Evolutionary conservation across 2,113 vertebrate species (phyloP), one percentile per base, ranked within the genome.

Genomic region (Paralichthys olivaceus): DNA sequence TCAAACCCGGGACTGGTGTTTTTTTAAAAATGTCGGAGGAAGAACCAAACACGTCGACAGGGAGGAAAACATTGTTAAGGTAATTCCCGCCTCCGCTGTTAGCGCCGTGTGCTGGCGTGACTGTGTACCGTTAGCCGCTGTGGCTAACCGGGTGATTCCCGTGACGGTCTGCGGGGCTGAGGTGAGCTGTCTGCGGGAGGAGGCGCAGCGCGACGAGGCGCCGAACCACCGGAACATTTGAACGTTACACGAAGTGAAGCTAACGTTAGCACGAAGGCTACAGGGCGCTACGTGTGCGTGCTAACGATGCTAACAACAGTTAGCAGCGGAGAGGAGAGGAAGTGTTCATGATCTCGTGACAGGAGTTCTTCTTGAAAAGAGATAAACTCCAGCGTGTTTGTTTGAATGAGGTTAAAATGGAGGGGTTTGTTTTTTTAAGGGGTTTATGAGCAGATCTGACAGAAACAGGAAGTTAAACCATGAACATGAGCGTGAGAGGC

Each of bases 61-160:
- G 51, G 25, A 85, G 22, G 78, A 73, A 54, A 58, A 62, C 60
- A 3, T 3, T 55, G 43, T 64, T 92, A 43, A 81, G 90, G 91
- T 91, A 84, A 82, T 22, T 47, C 17, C 40, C 6, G 14, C 43
- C 43, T 17, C 12, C 43, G 43, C 45, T 19, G 17, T 47, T 47
- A 47, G 45, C 45, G 14, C 45, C 37, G 37, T 47, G 45, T 47
- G 45, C 17, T 47, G 45, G 17, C 0, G 49, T n/a, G 3, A 1
- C 20, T 51, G 17, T 7, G 25, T 28, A 26, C 0, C 1, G 64
- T 70, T 86, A 88, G 67, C 79, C 19, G 25, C 37, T 4, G 63
- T 1, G 43, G 79, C 79, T 90, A 84, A 67, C 84, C 23, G 15
- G 14, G 15, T 47, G 47, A 55, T 60, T 2, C 32, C 45, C 12